Base-by-base conservation (phyloP, 2,888 invertebrate genomes). In the Erannis defoliaria region DNA sequence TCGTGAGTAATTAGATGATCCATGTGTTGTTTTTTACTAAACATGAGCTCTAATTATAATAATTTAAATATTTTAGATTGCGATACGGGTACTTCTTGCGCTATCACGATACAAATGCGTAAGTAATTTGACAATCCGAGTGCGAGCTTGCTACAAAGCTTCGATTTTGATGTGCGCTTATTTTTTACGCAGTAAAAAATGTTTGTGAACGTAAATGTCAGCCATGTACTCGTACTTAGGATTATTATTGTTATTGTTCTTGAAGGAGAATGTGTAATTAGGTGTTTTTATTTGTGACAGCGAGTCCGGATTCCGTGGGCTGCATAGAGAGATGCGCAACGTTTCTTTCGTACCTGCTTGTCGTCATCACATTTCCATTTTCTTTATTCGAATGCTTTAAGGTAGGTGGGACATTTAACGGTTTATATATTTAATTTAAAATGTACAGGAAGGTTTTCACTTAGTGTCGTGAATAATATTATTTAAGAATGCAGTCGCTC, bases 381-480 rank as follows among this genome's bases (percentile, higher is more conserved):
- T 97, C 97, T 2, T 88, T 97, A 59, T 97, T 97, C 84, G 95
- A 97, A 84, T 97, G 97, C 85, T 97, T 97, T 84, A 97, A 97
- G 94, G 96, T 96, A 92, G 87, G 79, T 75, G 21, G n/a, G n/a
- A n/a, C n/a, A n/a, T n/a, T n/a, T n/a, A 16, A 46, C 59, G 43
- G 38, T 21, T 46, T 53, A 58, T 50, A 26, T 37, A 57, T 58
- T 56, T 21, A 45, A 46, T n/a, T n/a, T n/a, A n/a, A n/a, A n/a
- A n/a, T n/a, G n/a, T n/a, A n/a, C n/a, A 18, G 31, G 16, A 18
- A 4, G 12, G 8, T 48, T 48, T 48, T 29, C 14, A 23, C 23
- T 43, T 29, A 19, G 10, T 19, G 10, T 19, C 19, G 10, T 19
- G 9, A 18, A 19, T 8, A 38, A 10, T 19, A 8, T 8, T 8